Conservation (phyloP, 2,113 vertebrate genomes). For the Phylloscopus trochiloides region DNA sequence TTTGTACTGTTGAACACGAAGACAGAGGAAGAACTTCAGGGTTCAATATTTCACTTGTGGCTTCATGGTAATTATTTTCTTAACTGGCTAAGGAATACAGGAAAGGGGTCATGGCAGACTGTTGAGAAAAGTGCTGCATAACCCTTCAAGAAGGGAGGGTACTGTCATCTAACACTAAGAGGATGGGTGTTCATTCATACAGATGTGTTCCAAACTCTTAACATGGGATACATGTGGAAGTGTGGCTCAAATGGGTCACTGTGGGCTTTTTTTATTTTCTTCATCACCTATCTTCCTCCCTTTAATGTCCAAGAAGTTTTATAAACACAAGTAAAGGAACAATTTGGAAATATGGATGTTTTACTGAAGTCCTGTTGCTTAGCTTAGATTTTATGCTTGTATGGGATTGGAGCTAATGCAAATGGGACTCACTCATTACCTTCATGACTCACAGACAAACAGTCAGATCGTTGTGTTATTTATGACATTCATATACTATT, state of each 20-base stretch:
- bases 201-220: neutral
- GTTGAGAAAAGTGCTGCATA: neutral
- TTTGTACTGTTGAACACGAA: neutral
- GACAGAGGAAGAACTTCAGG: neutral
- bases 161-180: neutral
- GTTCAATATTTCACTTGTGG: neutral
- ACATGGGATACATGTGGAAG: fast-evolving
- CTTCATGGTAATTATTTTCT: neutral
- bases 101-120: neutral
- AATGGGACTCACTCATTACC: neutral
- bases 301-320: neutral
- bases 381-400: neutral
- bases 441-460: neutral
- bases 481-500: neutral
- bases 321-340: neutral
- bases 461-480: neutral
- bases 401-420: neutral
- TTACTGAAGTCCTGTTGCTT: neutral
- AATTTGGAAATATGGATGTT: neutral
- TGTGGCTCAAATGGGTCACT: neutral
- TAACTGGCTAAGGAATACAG: neutral
- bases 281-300: neutral
- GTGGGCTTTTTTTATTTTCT: neutral
- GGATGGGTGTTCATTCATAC: neutral
- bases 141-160: neutral